Evolutionary conservation across 2,888 invertebrate species (phyloP).

Genomic region (Drymonia ruficornis): DNA sequence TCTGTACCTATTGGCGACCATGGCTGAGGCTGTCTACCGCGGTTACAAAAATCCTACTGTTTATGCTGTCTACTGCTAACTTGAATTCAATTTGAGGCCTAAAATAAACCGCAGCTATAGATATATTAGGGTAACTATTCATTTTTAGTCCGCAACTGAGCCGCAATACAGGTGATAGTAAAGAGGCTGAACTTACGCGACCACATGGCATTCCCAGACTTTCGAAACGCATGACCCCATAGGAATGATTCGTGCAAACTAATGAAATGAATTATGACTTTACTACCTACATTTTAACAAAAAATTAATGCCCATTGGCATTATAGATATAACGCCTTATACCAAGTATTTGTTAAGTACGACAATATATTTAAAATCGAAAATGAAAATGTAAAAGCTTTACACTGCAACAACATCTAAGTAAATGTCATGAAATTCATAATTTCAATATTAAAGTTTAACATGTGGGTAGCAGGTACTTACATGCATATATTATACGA

Average conservation of each 20-base stretch:
- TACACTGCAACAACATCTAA: conserved; percentile 37
- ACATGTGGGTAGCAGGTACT: conserved; percentile 25
- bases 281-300: conserved; percentile 50
- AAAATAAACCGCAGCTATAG: too few relatives aligned
- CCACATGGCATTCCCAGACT: conserved; percentile 12
- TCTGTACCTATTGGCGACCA: too few relatives aligned
- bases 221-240: conserved; percentile 60
- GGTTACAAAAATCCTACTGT: too few relatives aligned
- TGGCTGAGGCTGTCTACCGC: too few relatives aligned
- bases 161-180: too few relatives aligned
- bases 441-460: conserved; percentile 35
- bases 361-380: conserved; percentile 27
- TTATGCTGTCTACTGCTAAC: too few relatives aligned
- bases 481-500: conserved; percentile 24
- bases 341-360: conserved; percentile 34
- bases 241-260: conserved; percentile 88
- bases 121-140: too few relatives aligned
- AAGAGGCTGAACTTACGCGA: too few relatives aligned
- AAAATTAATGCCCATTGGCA: conserved; percentile 52
- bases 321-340: conserved; percentile 31
- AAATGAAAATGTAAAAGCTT: conserved; percentile 33
- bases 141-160: too few relatives aligned
- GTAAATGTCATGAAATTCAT: conserved; percentile 33
- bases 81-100: too few relatives aligned
- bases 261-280: conserved; percentile 75